Base-by-base conservation (phyloP, 2,888 invertebrate species). In the Graphium colonna region DNA sequence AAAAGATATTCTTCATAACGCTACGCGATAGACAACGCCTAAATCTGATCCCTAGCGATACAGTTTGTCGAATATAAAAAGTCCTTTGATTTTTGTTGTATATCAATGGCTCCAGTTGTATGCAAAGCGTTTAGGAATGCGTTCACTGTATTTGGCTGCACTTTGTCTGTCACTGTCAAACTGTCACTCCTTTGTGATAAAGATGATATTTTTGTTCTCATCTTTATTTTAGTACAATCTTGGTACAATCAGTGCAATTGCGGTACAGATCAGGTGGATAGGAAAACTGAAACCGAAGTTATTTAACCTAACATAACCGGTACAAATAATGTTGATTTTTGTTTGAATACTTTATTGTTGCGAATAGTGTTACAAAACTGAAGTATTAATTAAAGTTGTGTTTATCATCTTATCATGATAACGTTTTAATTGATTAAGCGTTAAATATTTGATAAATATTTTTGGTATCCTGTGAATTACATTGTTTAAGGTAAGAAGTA, bases 401-500 rank as follows among this genome's bases (percentile, higher is more conserved):
- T 28, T 47, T 52, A 52, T 52, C 52, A 28, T 1, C 47, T 52
- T 47, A 52, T 52, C 47, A 44, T 44, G 53, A 53, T 53, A 33
- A 49, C 28, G 36, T 43, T 26, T 16, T 39, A 40, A 47, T 43
- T 47, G 33, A 48, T 48, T 15, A n/a, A 53, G 44, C 39, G 10
- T 0, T 31, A 44, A 44, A 33, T 10, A 16, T 49, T 44, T 31
- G 41, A 49, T 36, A 12, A 36, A 13, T 33, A 44, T 53, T 44
- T 44, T 38, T 16, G 13, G 7, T 44, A 44, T 48, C 16, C 49
- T 18, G 13, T 12, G 28, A 42, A 15, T 36, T 43, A 53, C 3
- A 28, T 28, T n/a, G 10, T 28, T 21, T 39, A 21, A n/a, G 53
- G 53, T 53, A 21, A 44, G 52, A 21, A 44, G 52, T 53, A 18